phyloP scores from a whole-genome alignment of 2,797 vertebrate species.

The Gobionotothen gibberifrons region DNA sequence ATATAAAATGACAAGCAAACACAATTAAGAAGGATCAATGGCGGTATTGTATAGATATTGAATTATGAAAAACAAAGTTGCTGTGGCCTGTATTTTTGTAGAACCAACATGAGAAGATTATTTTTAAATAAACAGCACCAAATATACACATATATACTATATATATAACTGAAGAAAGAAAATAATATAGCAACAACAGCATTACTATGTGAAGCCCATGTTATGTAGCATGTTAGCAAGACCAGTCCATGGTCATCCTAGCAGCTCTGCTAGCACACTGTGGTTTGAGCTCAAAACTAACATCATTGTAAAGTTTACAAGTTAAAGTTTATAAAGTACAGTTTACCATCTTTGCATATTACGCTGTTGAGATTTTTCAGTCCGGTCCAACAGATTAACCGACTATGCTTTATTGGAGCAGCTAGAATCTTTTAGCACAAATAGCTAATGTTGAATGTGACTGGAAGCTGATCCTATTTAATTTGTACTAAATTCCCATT shows the following conservation, averaged over 20 bases:
- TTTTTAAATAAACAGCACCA: neutral
- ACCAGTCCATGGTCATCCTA: neutral
- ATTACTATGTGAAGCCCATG: too few species aligned
- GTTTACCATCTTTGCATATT: too few species aligned
- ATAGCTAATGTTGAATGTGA: too few species aligned
- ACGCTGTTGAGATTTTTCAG: too few species aligned
- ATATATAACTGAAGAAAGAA: neutral
- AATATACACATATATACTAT: neutral
- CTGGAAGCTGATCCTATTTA: neutral
- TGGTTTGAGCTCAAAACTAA: constrained; percentile 4
- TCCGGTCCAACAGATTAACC: too few species aligned
- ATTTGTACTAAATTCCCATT: neutral
- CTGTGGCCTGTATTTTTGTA: neutral
- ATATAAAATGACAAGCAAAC: neutral
- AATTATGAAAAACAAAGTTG: neutral
- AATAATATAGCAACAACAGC: neutral
- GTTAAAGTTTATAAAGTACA: neutral
- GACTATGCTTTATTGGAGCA: too few species aligned
- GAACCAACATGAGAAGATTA: neutral
- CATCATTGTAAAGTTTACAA: neutral
- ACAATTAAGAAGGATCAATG: neutral
- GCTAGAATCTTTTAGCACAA: too few species aligned
- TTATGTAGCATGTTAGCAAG: neutral
- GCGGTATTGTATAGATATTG: neutral
- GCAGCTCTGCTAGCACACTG: neutral